Base-by-base conservation (phyloP, 2,888 invertebrate genomes). In the Heteromyza rotundicornis region DNA sequence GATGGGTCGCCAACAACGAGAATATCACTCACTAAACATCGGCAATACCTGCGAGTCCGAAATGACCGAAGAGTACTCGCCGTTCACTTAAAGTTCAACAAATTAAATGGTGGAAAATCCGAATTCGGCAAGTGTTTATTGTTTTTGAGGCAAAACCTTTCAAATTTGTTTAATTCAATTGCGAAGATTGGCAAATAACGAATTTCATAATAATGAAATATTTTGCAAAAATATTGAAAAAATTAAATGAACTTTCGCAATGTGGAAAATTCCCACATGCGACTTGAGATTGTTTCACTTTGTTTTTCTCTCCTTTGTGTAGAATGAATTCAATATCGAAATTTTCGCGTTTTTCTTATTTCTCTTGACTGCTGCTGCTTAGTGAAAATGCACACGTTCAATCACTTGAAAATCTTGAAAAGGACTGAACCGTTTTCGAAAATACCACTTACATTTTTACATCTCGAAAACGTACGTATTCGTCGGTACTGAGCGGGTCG, bases 371-470 rank as follows among this genome's bases (percentile, higher is more conserved):
- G n/a, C n/a, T n/a, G n/a, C n/a, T n/a, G n/a, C n/a, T n/a, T n/a
- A n/a, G n/a, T n/a, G n/a, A n/a, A 64, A 58, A 62, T 62, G 64
- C 66, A 62, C 68, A 76, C 75, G 75, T 77, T 73, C 72, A 70
- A 71, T 67, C 80, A 76, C 76, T 76, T 75, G 75, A 76, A 80
- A 79, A 82, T 80, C 79, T 80, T 75, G 78, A 74, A 72, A 82
- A 79, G 79, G 79, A 81, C 81, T 81, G 81, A 81, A 74, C 65
- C 63, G 71, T 74, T 75, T 73, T 74, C 67, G 72, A 70, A 72
- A 69, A 71, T 67, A 69, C 74, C 78, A 78, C 77, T 81, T 79
- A 78, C 78, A 81, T 77, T 80, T 81, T 78, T 76, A 81, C 76
- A 76, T 68, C 65, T 64, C 63, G 59, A 62, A 50, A 67, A 51